Evolutionary conservation across 2,113 vertebrate species (phyloP).

Genomic region (Malurus elegans): DNA sequence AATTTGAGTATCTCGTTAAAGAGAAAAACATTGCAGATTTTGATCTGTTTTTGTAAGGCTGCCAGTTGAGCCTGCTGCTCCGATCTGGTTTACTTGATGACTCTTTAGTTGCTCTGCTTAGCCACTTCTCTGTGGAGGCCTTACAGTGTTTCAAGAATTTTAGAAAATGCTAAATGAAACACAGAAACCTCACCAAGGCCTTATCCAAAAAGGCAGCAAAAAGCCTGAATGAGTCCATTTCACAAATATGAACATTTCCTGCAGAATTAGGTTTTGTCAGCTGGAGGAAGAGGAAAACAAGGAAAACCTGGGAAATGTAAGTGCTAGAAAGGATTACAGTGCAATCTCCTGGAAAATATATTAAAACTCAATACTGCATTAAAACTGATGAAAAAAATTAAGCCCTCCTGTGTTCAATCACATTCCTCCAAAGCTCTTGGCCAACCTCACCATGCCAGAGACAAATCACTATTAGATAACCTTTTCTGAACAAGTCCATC

Average conservation of each 20-base stretch:
- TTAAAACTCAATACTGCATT: background rate
- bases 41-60: constrained; percentile 8
- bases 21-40: background rate
- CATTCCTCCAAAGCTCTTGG: background rate
- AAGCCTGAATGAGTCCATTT: background rate
- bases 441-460: background rate
- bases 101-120: background rate
- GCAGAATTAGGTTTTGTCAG: background rate
- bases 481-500: background rate
- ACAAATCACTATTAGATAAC: background rate
- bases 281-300: background rate
- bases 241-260: background rate
- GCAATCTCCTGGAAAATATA: background rate
- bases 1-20: background rate
- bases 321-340: background rate
- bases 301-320: background rate
- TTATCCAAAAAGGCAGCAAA: background rate
- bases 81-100: background rate
- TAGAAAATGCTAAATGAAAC: background rate
- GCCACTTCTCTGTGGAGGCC: background rate
- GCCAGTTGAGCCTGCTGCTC: background rate
- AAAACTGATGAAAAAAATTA: background rate
- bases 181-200: background rate
- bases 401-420: background rate
- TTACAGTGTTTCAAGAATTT: background rate